Base-by-base conservation (phyloP, 1,140 invertebrate species). In the Drosophila baimaii region DNA sequence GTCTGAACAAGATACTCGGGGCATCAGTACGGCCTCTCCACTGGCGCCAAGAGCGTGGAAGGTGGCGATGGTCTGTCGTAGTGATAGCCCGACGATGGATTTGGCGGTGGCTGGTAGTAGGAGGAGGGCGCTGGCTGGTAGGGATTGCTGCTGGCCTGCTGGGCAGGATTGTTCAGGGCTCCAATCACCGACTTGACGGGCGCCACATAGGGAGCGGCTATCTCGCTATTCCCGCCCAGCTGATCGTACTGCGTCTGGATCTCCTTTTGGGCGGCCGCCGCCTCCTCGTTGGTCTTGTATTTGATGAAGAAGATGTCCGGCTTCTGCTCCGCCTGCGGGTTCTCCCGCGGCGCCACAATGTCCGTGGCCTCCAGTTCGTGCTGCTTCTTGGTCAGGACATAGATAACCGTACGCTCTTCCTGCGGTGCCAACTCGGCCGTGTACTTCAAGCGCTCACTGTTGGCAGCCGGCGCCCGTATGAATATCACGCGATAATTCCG, bases 401-500 rank as follows among this genome's bases (percentile, higher is more conserved):
- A 97, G 76, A 97, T 96, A 44, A 97, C 94, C 13, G 96, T 97
- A 81, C 97, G 97, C 84, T 97, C 95, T 92, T 97, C 96, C 66
- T 95, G 95, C 39, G 94, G 75, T 31, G 95, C 94, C 77, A 90
- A 39, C 63, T 95, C 93, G n/a, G 93, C 93, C 43, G 96, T 95
- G 94, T 92, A 39, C 92, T 93, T 55, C 93, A 94, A 1, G 0
- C 94, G 94, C 56, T 94, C 94, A 41, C 94, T 94, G 71, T 93
- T 93, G 7, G 94, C 93, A 29, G 94, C 94, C 27, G 96, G 96
- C 29, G 96, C 95, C 92, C 96, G 96, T 90, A 97, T 96, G 94
- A 97, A 96, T 81, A 97, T 96, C 72, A 97, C 96, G 83, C 96
- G 96, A 93, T 96, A 96, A 91, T 96, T 96, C 74, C 96, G 96